Percentiles rank a stretch among this genome's conserved stretches.
Evolutionary conservation across 1,140 invertebrate genomes (phyloP).

Genomic region (Drosophila kikkawai): DNA sequence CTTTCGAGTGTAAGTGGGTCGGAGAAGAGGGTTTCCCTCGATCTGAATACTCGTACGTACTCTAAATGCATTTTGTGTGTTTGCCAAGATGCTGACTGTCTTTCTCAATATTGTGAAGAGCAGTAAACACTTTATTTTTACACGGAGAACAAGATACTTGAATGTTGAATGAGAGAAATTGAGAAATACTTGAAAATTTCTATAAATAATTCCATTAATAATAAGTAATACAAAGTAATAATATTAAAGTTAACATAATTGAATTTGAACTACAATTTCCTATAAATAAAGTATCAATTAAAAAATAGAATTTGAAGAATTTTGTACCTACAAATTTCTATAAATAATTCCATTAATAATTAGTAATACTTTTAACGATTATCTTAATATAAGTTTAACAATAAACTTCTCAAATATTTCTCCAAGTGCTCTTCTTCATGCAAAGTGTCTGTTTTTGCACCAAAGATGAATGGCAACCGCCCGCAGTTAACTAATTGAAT

Average conservation of each 20-base stretch:
- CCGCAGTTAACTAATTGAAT: constrained; percentile 53
- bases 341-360: no score
- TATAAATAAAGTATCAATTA: no score
- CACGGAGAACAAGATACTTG: constrained; percentile 1
- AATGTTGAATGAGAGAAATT: no score
- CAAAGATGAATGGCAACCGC: constrained; percentile 9
- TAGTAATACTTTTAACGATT: no score
- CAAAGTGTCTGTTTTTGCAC: constrained; percentile 22
- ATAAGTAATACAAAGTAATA: no score
- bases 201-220: no score
- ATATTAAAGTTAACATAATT: no score
- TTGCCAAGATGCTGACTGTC: constrained; percentile 4
- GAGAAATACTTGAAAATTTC: no score
- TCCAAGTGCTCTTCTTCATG: neutral
- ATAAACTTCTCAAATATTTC: neutral
- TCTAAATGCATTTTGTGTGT: constrained; percentile 48
- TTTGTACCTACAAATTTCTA: no score
- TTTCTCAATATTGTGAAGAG: neutral
- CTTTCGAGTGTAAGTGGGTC: constrained; percentile 47
- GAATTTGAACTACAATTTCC: no score
- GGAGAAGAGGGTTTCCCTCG: constrained; percentile 23
- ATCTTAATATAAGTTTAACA: no score
- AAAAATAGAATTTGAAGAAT: no score
- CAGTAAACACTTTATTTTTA: neutral
- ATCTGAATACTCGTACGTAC: constrained; percentile 9